Conservation (phyloP, 2,113 vertebrate genomes). For the Dipodomys spectabilis region DNA sequence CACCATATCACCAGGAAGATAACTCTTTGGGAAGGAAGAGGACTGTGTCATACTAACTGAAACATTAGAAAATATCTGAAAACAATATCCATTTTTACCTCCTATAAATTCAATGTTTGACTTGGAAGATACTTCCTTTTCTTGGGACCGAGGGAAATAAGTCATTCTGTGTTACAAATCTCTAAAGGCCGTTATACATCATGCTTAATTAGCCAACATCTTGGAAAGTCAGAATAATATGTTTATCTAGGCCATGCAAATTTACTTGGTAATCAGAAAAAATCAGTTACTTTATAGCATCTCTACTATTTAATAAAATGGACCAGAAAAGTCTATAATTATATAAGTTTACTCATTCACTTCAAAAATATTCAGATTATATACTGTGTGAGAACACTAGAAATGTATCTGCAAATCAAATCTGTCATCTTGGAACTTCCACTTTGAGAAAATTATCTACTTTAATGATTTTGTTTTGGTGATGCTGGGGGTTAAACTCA, state of each 20-base stretch:
- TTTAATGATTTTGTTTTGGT: no score
- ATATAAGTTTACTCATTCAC: neutral
- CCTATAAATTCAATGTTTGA: neutral
- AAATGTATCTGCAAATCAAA: neutral
- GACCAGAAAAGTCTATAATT: neutral
- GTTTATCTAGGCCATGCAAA: neutral
- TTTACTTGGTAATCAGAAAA: neutral
- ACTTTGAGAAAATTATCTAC: neutral
- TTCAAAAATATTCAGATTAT: neutral
- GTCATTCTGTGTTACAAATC: neutral
- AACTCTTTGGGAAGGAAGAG: neutral
- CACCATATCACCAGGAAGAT: neutral
- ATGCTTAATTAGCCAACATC: neutral
- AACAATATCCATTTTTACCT: neutral
- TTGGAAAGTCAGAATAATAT: neutral
- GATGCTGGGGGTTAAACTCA: no score
- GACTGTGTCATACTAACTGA: neutral
- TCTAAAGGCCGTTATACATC: neutral
- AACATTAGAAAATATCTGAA: constrained; percentile 37
- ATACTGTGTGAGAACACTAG: neutral
- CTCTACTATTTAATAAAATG: neutral
- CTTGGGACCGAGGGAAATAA: neutral
- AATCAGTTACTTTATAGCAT: neutral
- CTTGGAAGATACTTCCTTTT: neutral
- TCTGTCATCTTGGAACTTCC: neutral